Evolutionary conservation across 2,113 vertebrate species (phyloP), one percentile per base, ranked within the genome.

Genomic region (Gymnogyps californianus): DNA sequence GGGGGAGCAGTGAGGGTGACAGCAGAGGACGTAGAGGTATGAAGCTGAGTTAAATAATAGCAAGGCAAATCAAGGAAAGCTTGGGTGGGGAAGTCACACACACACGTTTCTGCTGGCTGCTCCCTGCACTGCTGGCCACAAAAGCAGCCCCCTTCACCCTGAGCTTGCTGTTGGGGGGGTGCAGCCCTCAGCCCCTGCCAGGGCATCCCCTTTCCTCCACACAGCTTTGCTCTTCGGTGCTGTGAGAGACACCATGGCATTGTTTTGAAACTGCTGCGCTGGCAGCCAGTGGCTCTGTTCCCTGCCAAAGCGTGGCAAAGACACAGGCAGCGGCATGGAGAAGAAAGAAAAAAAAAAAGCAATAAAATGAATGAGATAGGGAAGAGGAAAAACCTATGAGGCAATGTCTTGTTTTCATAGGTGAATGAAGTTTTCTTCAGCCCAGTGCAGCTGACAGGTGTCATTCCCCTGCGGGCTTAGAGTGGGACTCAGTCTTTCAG

Each of bases 121-220:
- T 83, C 12, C 28, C 28, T 46, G 32, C 1, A 1, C 13, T 82
- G 51, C 55, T 6, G 58, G 5, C 17, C 0, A 2, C 18, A 20
- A 85, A 71, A 40, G 25, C 19, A 62, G 10, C 7, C 7, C 25
- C 34, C 40, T 83, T 44, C 1, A 0, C 34, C 9, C 15, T 17
- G 13, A 46, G n/a, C 24, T 29, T 72, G 32, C 11, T 46, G n/a
- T 34, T 4, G 0, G 19, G 19, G 32, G 8, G 7, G 4, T 72
- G 19, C 71, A 92, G 52, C 16, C 22, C 32, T 58, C n/a, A 66
- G 22, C 11, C 11, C 20, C 51, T 36, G 7, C 5, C 15, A 46
- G 34, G 18, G 2, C 31, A 61, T 1, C 22, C 3, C 15, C 3
- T 67, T 54, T 80, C 10, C 11, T 44, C 28, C 0, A 0, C 11